Evolutionary conservation across 2,113 vertebrate genomes (phyloP).

Genomic region (Anthoscopus minutus): DNA sequence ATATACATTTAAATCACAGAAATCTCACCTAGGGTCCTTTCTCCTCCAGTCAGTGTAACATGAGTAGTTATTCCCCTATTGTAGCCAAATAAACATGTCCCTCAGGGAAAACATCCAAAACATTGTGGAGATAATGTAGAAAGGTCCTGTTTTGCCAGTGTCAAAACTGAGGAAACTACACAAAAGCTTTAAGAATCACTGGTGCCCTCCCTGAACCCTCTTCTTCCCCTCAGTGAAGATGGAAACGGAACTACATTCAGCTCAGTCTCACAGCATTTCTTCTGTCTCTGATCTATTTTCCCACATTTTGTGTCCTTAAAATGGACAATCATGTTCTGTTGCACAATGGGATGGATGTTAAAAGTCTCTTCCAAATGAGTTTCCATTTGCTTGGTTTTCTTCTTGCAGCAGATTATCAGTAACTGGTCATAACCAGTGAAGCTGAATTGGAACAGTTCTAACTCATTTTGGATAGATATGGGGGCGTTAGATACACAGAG

Average conservation of each 20-base stretch:
- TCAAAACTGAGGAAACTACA: not conserved
- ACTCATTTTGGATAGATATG: not conserved
- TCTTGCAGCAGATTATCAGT: not conserved
- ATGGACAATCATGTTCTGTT: not conserved
- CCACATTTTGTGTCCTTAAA: not conserved
- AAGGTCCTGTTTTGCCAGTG: not conserved
- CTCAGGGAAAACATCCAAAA: not conserved
- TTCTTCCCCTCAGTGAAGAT: not conserved
- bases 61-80: not conserved
- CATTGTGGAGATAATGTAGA: not conserved
- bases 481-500: fast-evolving
- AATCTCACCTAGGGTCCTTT: not conserved
- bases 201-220: not conserved
- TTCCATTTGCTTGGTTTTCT: not conserved
- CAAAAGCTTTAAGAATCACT: not conserved
- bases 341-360: not conserved
- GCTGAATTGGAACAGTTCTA: not conserved
- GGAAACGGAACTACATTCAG: not conserved
- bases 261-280: not conserved
- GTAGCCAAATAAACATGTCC: not conserved
- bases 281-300: not conserved
- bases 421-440: not conserved
- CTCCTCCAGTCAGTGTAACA: not conserved
- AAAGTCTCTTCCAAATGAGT: not conserved
- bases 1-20: not conserved